Evolutionary conservation across 2,888 invertebrate genomes (phyloP).

Genomic region (Automeris io): DNA sequence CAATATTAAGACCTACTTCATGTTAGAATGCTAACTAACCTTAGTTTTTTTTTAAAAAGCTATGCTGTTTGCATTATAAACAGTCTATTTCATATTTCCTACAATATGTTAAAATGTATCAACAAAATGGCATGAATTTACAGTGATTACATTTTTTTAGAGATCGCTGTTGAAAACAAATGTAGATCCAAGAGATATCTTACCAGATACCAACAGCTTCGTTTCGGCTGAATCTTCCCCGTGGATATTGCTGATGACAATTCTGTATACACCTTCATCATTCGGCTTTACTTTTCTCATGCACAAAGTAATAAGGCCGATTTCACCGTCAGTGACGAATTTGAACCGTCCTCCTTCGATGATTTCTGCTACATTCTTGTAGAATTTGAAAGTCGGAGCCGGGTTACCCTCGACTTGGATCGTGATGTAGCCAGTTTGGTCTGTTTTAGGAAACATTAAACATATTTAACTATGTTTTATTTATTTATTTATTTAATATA

Average conservation of each 20-base stretch:
- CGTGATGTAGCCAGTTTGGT: conserved; percentile 94
- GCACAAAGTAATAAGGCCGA: conserved; percentile 93
- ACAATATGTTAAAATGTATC: too few species aligned
- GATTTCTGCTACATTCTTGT: conserved; percentile 95
- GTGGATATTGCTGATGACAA: conserved; percentile 94
- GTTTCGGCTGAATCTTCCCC: conserved; percentile 98
- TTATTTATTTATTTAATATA: too few species aligned
- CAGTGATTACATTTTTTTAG: not conserved
- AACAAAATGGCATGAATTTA: not conserved
- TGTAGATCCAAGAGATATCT: conserved; percentile 18
- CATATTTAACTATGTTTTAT: not conserved
- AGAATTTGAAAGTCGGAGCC: conserved; percentile 95
- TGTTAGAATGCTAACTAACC: not conserved
- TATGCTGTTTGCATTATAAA: too few species aligned
- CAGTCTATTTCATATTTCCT: too few species aligned
- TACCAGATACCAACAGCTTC: conserved; percentile 97
- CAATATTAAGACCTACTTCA: not conserved
- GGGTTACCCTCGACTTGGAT: conserved; percentile 96
- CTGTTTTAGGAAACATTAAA: conserved; percentile 57
- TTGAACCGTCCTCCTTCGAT: conserved; percentile 97
- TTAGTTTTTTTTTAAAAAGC: too few species aligned
- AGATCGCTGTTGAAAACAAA: not conserved
- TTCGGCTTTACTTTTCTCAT: conserved; percentile 97
- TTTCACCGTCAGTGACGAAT: conserved; percentile 95
- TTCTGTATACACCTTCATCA: conserved; percentile 97